These are phyloP conservation scores for Ascidia mentula DNA, from an alignment of 23 tunicate genomes.

Conservation along the genomic window DNA sequence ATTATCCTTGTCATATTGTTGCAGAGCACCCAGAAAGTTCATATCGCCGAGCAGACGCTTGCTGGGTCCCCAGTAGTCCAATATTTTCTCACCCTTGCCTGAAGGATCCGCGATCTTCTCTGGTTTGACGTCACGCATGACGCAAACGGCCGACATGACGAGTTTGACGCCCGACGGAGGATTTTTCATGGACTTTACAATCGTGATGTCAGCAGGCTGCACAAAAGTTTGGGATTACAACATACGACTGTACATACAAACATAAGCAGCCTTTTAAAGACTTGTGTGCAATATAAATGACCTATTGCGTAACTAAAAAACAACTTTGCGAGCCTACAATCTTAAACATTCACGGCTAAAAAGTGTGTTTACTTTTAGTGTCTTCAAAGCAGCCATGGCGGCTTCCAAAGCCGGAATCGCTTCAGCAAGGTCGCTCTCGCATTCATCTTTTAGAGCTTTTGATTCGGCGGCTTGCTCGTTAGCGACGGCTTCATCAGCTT, in stretches of 20 bases:
- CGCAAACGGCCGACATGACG: slow-evolving; percentile 97
- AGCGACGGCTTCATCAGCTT: slow-evolving; percentile 93
- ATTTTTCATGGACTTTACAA: slow-evolving; percentile 91
- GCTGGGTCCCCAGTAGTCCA: slow-evolving; percentile 99
- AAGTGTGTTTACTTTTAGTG: slow-evolving; percentile 72
- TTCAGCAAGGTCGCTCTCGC: slow-evolving; percentile 96
- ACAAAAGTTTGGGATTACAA: too few species aligned
- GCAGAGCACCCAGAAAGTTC: slow-evolving; percentile 77
- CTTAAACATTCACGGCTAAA: too few species aligned
- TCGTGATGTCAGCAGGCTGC: slow-evolving; percentile 97
- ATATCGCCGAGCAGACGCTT: slow-evolving; percentile 92
- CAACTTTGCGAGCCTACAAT: too few species aligned
- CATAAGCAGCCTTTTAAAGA: too few species aligned
- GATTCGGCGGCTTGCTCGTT: slow-evolving; percentile 90
- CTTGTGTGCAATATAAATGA: too few species aligned
- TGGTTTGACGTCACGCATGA: slow-evolving; percentile 95
- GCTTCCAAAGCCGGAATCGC: slow-evolving; percentile 98
- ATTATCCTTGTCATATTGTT: slow-evolving; percentile 93
- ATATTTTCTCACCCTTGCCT: slow-evolving; percentile 84
- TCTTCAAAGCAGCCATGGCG: slow-evolving; percentile 88
- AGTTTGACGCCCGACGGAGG: slow-evolving; percentile 98
- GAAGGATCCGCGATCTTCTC: slow-evolving; percentile 95
- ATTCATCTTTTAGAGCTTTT: slow-evolving; percentile 78
- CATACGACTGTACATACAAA: too few species aligned
- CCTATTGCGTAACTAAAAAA: too few species aligned